Base-by-base conservation (phyloP, 2,888 invertebrate species). In the Hyles lineata region DNA sequence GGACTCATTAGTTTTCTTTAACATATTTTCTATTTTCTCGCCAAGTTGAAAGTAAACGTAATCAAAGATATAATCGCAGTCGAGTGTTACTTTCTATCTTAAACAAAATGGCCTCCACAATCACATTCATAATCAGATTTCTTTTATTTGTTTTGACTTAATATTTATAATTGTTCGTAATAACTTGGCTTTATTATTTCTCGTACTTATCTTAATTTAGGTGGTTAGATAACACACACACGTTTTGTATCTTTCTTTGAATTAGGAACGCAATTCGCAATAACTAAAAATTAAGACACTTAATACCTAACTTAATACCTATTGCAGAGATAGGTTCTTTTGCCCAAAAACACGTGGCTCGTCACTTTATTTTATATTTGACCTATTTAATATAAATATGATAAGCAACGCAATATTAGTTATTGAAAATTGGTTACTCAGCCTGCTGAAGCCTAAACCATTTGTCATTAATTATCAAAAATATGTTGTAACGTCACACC, bases 1-100 rank as follows among this genome's bases (percentile, higher is more conserved):
- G 25, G 23, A 25, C 25, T 60, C 17, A 60, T 17, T 25, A 60
- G 25, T 25, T 60, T 60, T 35, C 32, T 67, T 43, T 67, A 23
- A 50, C 63, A 67, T 63, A 43, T 62, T 76, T 63, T 55, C 75
- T 72, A 75, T 72, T 74, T 55, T 67, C 35, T 67, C 43, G 35
- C 11, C 7, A 23, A 67, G 63, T 67, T 67, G 55, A 25, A 72
- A 50, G 71, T 61, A 25, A 67, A 43, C 23, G 21, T 63, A n/a
- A 21, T 67, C 23, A 43, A 67, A 67, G 63, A 43, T 43, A 67
- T 67, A 43, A 67, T 67, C 43, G 35, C 11, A 67, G 43, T 7
- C 21, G 43, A 50, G 32, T 62, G 62, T 67, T 50, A 23, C 50
- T 67, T 67, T 67, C 63, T 67, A 43, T 50, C 15, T 63, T 63